Percentiles rank a stretch among this genome's conserved stretches.
phyloP scores from a whole-genome alignment of 2,797 vertebrate species.

The Eulemur albifrons region DNA sequence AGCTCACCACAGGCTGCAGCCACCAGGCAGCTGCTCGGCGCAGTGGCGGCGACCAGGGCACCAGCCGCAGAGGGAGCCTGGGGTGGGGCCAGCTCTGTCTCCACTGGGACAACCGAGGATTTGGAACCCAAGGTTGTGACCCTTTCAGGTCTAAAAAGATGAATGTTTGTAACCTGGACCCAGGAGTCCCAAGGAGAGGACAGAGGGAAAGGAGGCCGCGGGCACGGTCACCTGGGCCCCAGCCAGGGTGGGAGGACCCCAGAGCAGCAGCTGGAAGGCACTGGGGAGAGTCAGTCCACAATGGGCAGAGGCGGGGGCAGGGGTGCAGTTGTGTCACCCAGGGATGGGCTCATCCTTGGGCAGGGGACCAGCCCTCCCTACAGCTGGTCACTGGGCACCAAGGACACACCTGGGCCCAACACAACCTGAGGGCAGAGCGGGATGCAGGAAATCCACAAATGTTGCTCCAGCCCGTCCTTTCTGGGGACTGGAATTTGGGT shows the following conservation, averaged over 20 bases:
- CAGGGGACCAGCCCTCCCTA: not conserved
- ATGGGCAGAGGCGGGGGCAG: not conserved
- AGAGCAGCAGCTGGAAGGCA: not conserved
- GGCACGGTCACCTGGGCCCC: not conserved
- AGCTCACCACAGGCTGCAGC: not conserved
- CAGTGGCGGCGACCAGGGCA: no score
- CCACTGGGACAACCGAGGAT: not conserved
- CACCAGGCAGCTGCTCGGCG: not conserved
- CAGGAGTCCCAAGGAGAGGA: not conserved
- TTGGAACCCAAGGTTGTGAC: no score
- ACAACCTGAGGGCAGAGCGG: not conserved
- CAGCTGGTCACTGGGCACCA: not conserved
- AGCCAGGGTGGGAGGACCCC: not conserved
- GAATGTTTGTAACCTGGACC: not conserved
- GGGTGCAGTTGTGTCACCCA: not conserved
- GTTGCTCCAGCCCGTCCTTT: rapidly evolving
- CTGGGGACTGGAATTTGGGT: not conserved
- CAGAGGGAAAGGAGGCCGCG: not conserved
- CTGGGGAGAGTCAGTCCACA: not conserved
- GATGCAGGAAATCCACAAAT: rapidly evolving
- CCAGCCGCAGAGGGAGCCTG: not conserved
- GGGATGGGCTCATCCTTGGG: not conserved
- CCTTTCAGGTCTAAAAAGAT: not conserved
- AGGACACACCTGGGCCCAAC: not conserved
- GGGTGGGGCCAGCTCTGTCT: not conserved